Percentiles rank a stretch among this genome's conserved stretches.
Evolutionary conservation across 2,797 vertebrate genomes (phyloP).

Genomic region (Acipenser transmontanus): DNA sequence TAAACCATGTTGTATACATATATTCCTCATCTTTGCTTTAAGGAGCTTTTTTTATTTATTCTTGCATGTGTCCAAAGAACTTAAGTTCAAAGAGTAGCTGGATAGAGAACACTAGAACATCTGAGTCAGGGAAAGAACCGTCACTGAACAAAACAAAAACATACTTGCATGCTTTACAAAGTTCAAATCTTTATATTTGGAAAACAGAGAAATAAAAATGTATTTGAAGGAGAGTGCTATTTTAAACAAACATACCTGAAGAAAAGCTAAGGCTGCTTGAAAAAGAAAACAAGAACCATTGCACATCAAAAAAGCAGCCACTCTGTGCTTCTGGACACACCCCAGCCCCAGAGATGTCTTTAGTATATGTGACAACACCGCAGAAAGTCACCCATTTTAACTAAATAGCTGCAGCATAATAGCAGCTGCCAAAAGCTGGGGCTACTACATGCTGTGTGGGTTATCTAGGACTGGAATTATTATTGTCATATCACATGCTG

Average conservation of each 20-base stretch:
- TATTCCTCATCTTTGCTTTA: too few species aligned
- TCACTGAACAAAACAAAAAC: too few species aligned
- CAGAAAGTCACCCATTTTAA: background rate
- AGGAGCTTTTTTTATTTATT: too few species aligned
- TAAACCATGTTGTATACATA: too few species aligned
- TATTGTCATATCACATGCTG: background rate
- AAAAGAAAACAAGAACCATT: background rate
- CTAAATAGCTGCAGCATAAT: background rate
- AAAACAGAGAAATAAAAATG: background rate
- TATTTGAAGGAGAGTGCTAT: background rate
- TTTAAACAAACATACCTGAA: background rate
- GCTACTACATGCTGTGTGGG: background rate
- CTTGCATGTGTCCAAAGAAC: too few species aligned
- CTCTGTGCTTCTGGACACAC: background rate
- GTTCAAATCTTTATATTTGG: too few species aligned
- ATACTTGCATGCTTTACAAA: too few species aligned
- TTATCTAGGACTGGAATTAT: background rate
- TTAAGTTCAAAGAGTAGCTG: too few species aligned
- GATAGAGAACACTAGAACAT: too few species aligned
- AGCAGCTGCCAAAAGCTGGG: conserved; percentile 2
- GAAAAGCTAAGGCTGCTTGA: background rate
- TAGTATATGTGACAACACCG: background rate
- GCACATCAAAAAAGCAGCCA: background rate
- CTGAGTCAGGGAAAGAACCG: too few species aligned
- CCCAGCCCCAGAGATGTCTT: background rate